These are phyloP conservation scores for Damaliscus lunatus DNA, from an alignment of 2,113 vertebrate genomes.

Conservation along the genomic window DNA sequence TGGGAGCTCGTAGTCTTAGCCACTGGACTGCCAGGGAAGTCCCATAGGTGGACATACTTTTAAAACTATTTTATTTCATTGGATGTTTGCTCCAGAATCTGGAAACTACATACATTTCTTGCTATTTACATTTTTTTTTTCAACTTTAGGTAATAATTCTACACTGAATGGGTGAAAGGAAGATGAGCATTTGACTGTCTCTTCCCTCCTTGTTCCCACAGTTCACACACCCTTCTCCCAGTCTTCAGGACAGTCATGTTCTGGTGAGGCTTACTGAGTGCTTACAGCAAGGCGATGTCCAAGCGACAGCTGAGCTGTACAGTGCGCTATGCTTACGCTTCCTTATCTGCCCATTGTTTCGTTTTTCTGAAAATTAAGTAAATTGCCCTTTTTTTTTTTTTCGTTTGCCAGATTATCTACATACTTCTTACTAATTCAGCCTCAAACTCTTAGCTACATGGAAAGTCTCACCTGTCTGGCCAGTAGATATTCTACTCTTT, in stretches of 20 bases:
- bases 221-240: background rate
- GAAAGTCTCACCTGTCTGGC: background rate
- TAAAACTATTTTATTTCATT: background rate
- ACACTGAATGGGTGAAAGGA: background rate
- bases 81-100: background rate
- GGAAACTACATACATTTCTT: background rate
- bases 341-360: background rate
- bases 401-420: background rate
- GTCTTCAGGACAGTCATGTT: background rate
- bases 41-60: background rate
- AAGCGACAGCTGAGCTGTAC: background rate
- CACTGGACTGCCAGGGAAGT: background rate
- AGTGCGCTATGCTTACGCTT: background rate
- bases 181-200: background rate
- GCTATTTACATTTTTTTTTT: background rate
- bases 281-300: too few species aligned
- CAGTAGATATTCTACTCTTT: background rate
- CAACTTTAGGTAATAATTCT: background rate
- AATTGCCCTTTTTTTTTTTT: background rate
- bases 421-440: background rate
- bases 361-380: background rate
- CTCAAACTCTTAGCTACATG: background rate
- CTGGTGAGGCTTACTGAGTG: background rate
- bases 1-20: background rate
- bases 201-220: background rate